phyloP scores from a whole-genome alignment of 2,888 invertebrate species.

The Sturmia bella region DNA sequence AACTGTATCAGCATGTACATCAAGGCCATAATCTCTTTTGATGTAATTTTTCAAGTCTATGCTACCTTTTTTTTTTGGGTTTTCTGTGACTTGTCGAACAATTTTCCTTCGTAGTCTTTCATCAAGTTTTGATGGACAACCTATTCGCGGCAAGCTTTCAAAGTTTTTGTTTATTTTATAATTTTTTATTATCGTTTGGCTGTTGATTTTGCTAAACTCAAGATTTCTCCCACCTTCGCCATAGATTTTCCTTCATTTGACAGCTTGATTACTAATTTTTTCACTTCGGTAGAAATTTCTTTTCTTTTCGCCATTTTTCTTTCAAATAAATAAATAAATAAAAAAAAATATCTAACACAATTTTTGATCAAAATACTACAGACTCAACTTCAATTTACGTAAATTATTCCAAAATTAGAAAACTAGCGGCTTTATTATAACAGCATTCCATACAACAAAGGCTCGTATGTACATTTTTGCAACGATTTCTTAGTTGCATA shows the following conservation, averaged over 20 bases:
- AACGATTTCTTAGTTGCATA: neutral
- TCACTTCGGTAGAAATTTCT: neutral
- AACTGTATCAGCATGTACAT: constrained; percentile 14
- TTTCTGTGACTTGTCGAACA: constrained; percentile 14
- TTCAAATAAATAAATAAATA: too few species aligned
- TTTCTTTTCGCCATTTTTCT: constrained; percentile 1
- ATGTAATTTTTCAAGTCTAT: neutral
- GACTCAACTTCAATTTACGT: neutral
- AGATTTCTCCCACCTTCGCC: constrained; percentile 1
- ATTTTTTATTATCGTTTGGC: neutral
- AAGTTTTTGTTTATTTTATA: neutral
- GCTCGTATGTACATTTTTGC: constrained; percentile 12
- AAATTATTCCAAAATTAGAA: neutral
- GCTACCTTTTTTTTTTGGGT: constrained; percentile 13
- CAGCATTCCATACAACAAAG: neutral
- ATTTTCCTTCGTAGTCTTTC: constrained; percentile 5
- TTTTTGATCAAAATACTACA: neutral
- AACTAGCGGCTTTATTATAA: neutral
- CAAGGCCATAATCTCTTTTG: constrained; percentile 4
- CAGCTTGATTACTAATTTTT: neutral
- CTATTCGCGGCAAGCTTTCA: constrained; percentile 5
- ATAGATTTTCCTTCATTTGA: constrained; percentile 2
- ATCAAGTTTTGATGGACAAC: constrained; percentile 2
- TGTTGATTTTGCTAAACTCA: neutral
- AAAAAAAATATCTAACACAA: too few species aligned